phyloP scores from a whole-genome alignment of 2,797 vertebrate genomes.

The Simalia tracyae region DNA sequence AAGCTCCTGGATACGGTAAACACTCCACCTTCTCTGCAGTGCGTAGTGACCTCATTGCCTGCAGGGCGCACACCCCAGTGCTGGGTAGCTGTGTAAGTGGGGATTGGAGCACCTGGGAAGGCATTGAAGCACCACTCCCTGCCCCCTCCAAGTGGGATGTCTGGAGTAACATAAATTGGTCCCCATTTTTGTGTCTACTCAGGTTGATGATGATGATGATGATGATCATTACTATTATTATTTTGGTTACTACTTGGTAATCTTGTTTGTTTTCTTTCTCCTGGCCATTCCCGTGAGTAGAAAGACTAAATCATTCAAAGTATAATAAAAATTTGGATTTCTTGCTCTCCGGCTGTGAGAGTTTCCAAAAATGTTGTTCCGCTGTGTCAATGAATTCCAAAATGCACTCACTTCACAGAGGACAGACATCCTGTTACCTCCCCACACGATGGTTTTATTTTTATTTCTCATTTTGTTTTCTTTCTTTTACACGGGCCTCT shows the following conservation, averaged over 20 bases:
- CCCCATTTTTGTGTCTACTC: conserved; percentile 48
- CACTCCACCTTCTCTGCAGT: neutral
- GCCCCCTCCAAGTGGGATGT: neutral
- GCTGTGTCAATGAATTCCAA: conserved; percentile 70
- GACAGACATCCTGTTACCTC: conserved; percentile 74
- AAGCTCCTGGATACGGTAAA: neutral
- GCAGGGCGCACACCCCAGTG: neutral
- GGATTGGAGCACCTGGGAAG: neutral
- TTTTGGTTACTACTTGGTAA: neutral
- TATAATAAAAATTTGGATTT: conserved; percentile 51
- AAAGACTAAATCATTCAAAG: conserved; percentile 58
- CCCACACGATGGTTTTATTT: conserved; percentile 62
- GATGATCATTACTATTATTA: neutral
- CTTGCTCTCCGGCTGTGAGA: conserved; percentile 55
- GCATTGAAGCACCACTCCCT: conserved; percentile 1
- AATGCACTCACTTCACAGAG: conserved; percentile 73
- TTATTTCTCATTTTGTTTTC: conserved; percentile 28
- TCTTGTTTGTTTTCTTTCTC: conserved; percentile 46
- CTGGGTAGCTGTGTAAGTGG: neutral
- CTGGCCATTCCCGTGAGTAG: conserved; percentile 29
- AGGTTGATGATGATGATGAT: conserved; percentile 38
- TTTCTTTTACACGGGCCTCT: conserved; percentile 70
- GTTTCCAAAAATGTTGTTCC: conserved; percentile 63
- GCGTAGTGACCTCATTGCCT: neutral
- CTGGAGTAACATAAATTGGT: neutral